These are phyloP conservation scores for Drosophila niveifrons DNA, from an alignment of 2,888 invertebrate species.

Conservation along the genomic window DNA sequence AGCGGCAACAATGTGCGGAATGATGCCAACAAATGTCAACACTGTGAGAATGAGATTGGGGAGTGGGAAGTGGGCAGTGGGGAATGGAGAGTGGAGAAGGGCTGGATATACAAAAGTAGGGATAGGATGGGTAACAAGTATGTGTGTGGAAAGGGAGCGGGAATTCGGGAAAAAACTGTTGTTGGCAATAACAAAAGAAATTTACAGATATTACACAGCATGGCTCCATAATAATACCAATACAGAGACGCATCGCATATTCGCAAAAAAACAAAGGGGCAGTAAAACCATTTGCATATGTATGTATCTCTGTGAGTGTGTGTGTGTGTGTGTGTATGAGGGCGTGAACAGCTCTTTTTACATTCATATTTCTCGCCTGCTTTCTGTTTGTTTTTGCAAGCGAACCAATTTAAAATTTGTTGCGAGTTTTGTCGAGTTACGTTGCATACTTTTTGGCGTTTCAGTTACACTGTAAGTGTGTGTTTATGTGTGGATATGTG, in stretches of 20 bases:
- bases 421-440: conserved; percentile 68
- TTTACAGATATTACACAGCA: conserved; percentile 81
- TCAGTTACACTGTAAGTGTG: conserved; percentile 19
- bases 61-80: not conserved
- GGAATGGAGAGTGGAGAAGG: not conserved
- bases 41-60: conserved; percentile 39
- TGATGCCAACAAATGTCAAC: conserved; percentile 79
- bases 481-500: not conserved
- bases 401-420: conserved; percentile 80
- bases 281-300: conserved; percentile 78
- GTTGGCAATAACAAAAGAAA: conserved; percentile 81
- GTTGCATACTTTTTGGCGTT: conserved; percentile 65
- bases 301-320: conserved; percentile 28
- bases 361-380: conserved; percentile 68
- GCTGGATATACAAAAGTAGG: not conserved
- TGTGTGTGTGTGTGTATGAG: conserved; percentile 43
- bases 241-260: conserved; percentile 40
- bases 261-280: conserved; percentile 62
- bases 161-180: conserved; percentile 69
- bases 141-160: conserved; percentile 7
- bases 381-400: conserved; percentile 47
- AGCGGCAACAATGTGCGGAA: conserved; percentile 78
- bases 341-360: conserved; percentile 70
- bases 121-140: not conserved
- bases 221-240: conserved; percentile 79